phyloP scores from a whole-genome alignment of 1,140 invertebrate species.

The Drosophila nebulosa region DNA sequence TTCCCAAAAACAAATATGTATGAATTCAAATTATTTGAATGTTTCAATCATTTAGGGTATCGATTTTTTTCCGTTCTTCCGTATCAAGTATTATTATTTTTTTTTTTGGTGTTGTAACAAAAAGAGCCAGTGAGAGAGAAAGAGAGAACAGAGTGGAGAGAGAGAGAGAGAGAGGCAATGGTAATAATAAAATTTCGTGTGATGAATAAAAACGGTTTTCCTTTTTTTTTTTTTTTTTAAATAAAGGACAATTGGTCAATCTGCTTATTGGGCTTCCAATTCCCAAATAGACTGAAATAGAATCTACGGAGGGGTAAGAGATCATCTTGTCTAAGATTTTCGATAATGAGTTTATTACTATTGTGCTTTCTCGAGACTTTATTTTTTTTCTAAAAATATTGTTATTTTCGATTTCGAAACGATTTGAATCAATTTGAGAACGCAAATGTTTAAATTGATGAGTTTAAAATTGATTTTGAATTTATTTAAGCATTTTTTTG shows the following conservation, averaged over 20 bases:
- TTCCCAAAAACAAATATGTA: background rate
- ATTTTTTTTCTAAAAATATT: too few relatives aligned
- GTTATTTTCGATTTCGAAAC: too few relatives aligned
- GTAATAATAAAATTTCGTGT: constrained; percentile 62
- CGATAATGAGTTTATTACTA: too few relatives aligned
- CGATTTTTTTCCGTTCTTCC: background rate
- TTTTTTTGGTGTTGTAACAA: background rate
- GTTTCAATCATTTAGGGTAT: background rate
- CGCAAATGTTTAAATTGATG: constrained; percentile 9
- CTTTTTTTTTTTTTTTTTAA: background rate
- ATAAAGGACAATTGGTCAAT: too few relatives aligned
- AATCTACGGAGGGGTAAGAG: too few relatives aligned
- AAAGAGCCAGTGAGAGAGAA: background rate
- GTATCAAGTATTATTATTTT: background rate
- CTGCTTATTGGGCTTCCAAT: too few relatives aligned
- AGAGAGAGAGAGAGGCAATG: constrained; percentile 13
- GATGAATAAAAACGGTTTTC: background rate
- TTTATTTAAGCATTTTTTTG: constrained; percentile 57
- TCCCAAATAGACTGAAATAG: too few relatives aligned
- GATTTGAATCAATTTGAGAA: too few relatives aligned
- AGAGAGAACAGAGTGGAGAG: background rate
- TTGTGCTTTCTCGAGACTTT: too few relatives aligned
- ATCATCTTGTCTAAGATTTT: too few relatives aligned
- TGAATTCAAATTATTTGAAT: background rate
- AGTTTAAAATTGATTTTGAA: constrained; percentile 3